Evolutionary conservation across 2,113 vertebrate genomes (phyloP).

Genomic region (Xiphophorus maculatus): DNA sequence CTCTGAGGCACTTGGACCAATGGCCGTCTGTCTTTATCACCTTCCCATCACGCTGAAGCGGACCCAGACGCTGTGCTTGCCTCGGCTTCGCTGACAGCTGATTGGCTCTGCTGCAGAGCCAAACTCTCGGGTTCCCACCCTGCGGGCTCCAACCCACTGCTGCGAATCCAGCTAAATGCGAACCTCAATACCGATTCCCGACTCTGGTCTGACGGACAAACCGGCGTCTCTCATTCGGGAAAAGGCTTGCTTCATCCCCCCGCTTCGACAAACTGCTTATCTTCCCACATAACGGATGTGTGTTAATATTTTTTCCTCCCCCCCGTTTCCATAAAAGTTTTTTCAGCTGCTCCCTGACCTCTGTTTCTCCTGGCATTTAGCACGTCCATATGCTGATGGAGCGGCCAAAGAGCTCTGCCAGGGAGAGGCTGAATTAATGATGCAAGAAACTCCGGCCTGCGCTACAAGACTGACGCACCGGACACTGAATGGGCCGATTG

Average conservation of each 20-base stretch:
- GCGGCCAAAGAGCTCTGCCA: slow-evolving; percentile 53
- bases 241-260: background rate
- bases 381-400: slow-evolving; percentile 38
- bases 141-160: slow-evolving; percentile 33
- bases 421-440: slow-evolving; percentile 69
- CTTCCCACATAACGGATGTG: background rate
- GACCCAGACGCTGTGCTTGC: slow-evolving; percentile 40
- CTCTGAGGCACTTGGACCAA: slow-evolving; percentile 64
- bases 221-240: slow-evolving; percentile 1
- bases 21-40: slow-evolving; percentile 63
- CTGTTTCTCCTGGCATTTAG: slow-evolving; percentile 49
- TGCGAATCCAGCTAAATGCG: slow-evolving; percentile 39
- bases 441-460: slow-evolving; percentile 58
- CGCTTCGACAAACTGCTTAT: background rate
- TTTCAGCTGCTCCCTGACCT: slow-evolving; percentile 45
- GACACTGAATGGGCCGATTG: slow-evolving; percentile 48
- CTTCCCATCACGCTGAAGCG: slow-evolving; percentile 62
- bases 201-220: slow-evolving; percentile 33
- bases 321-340: slow-evolving; percentile 14
- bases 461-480: slow-evolving; percentile 35
- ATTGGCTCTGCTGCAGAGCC: slow-evolving; percentile 47
- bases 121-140: slow-evolving; percentile 38
- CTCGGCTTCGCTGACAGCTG: slow-evolving; percentile 60
- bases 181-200: slow-evolving; percentile 33
- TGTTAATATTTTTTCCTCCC: background rate